Conservation (phyloP, 2,888 invertebrate genomes). For the Eupeodes luniger region DNA sequence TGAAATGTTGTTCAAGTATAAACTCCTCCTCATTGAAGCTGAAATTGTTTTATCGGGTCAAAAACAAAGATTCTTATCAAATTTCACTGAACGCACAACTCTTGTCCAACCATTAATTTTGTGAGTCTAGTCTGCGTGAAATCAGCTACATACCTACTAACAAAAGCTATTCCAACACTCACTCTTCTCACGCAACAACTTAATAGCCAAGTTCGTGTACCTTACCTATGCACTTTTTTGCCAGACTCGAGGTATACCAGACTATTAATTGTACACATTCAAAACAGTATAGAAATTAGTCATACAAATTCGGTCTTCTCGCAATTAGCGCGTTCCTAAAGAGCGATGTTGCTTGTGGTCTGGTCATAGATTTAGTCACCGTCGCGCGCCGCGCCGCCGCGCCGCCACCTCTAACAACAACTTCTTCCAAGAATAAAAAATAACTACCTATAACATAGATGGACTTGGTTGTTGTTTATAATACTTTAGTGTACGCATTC, state of each 20-base stretch:
- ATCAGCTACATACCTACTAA: not conserved
- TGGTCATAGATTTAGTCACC: conserved; percentile 26
- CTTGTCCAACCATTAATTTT: conserved; percentile 4
- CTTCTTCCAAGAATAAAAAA: conserved; percentile 41
- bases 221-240: not conserved
- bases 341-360: conserved; percentile 11
- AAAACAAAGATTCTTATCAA: conserved; percentile 46
- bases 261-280: conserved; percentile 55
- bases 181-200: conserved; percentile 45
- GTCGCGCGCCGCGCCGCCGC: not conserved
- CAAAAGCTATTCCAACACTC: not conserved
- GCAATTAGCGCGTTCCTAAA: conserved; percentile 37
- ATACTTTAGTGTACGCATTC: conserved; percentile 31
- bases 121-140: conserved; percentile 25
- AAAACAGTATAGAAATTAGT: conserved; percentile 60
- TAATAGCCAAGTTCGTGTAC: conserved; percentile 37
- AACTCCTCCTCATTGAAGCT: conserved; percentile 6
- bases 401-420: not conserved
- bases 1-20: not conserved
- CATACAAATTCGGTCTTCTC: conserved; percentile 68
- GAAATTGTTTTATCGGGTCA: conserved; percentile 20
- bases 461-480: conserved; percentile 33
- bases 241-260: not conserved
- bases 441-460: conserved; percentile 23
- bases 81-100: conserved; percentile 48